Base-by-base conservation (phyloP, 2,797 vertebrate genomes). In the Pseudochromis fuscus region DNA sequence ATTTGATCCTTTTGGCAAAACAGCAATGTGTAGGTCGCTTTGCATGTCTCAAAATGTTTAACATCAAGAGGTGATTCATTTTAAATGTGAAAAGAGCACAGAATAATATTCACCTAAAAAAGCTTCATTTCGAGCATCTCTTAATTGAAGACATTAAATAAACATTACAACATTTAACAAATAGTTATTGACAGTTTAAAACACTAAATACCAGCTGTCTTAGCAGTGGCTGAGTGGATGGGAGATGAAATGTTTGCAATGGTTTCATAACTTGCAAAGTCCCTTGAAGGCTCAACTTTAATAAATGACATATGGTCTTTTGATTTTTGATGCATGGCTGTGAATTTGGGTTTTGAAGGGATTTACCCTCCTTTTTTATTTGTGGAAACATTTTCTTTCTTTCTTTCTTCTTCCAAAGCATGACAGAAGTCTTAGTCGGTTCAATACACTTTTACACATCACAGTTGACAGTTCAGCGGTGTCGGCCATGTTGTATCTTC, bases 21-120 rank as follows among this genome's bases (percentile, higher is more conserved):
- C n/a, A n/a, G n/a, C n/a, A n/a, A n/a, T n/a, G n/a, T n/a, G n/a
- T n/a, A n/a, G n/a, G n/a, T n/a, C n/a, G n/a, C n/a, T n/a, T n/a
- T n/a, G n/a, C n/a, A n/a, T n/a, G n/a, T n/a, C n/a, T n/a, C n/a
- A 25, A 31, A 66, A 60, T 59, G 8, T 18, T 48, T 66, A 44
- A 66, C 28, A 56, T 46, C 51, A 66, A 67, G 44, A 73, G 23
- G 71, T 23, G 2, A 76, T 68, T 38, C 0, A 55, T 57, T 80
- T 48, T 45, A 71, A 68, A 57, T 57, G 2, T 68, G 52, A 53
- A 15, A 40, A 21, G 25, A 78, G 31, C 71, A 61, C 59, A 61
- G 42, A 53, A 57, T 55, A 31, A 25, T 27, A 21, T 65, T 53
- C 21, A 46, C 53, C 9, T 38, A 21, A 33, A 42, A 74, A 30